These are phyloP conservation scores for Moxostoma hubbsi DNA, from an alignment of 2,797 vertebrate genomes.

Conservation along the genomic window DNA sequence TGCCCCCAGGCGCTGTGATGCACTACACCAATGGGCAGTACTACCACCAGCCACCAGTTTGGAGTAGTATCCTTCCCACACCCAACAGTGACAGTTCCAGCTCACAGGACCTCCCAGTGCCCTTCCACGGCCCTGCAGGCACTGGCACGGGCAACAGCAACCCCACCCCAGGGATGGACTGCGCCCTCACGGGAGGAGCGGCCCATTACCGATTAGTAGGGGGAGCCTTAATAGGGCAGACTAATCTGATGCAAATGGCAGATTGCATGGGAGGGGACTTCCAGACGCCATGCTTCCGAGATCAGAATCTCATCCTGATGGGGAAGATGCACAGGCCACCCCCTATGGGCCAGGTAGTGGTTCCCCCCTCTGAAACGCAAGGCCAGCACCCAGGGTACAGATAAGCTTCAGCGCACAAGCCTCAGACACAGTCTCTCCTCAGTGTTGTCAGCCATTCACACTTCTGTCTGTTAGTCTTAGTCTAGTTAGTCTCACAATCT, in stretches of 20 bases:
- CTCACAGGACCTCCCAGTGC: conserved; percentile 95
- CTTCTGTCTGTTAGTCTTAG: background rate
- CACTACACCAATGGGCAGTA: conserved; percentile 95
- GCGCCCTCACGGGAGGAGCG: conserved; percentile 83
- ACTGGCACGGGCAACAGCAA: conserved; percentile 77
- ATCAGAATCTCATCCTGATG: conserved; percentile 95
- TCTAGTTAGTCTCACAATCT: conserved; percentile 49
- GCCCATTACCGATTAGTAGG: conserved; percentile 91
- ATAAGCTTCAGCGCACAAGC: conserved; percentile 88
- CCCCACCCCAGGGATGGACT: conserved; percentile 83
- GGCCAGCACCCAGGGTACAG: conserved; percentile 99
- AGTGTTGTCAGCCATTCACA: conserved; percentile 71
- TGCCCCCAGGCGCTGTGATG: conserved; percentile 85
- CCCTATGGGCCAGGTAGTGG: conserved; percentile 84
- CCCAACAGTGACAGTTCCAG: conserved; percentile 99
- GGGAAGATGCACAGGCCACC: conserved; percentile 96
- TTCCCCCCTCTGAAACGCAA: conserved; percentile 83
- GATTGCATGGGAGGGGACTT: conserved; percentile 98
- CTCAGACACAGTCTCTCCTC: conserved; percentile 62
- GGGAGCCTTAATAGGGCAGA: conserved; percentile 85
- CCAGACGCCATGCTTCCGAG: conserved; percentile 97
- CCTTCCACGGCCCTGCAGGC: conserved; percentile 84
- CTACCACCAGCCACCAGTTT: conserved; percentile 89
- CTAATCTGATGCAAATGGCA: conserved; percentile 94
- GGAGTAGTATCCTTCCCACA: conserved; percentile 98